Percentiles rank a stretch among this genome's conserved stretches.
Conservation (phyloP, 1,140 invertebrate species). For the Pogonomyrmex barbatus region DNA sequence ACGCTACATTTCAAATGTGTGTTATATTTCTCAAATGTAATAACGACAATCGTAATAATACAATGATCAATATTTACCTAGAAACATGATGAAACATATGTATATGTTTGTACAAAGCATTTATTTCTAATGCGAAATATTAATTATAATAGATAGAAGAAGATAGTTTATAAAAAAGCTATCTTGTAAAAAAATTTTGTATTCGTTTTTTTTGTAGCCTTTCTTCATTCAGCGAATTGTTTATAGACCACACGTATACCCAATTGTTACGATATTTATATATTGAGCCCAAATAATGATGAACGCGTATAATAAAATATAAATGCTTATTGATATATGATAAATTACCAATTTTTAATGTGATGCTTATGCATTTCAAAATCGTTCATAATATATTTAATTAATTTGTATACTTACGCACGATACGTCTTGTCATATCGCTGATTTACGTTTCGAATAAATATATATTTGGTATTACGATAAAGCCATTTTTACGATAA, state of each 20-base stretch:
- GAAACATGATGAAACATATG: not conserved
- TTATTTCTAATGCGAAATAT: not conserved
- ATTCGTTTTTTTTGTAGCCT: not conserved
- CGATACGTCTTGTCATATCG: not conserved
- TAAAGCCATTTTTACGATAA: not conserved
- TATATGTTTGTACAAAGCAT: not conserved
- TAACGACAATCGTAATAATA: not conserved
- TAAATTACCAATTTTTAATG: not conserved
- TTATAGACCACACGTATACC: too few species aligned
- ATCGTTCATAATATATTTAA: constrained; percentile 3
- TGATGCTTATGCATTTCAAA: not conserved
- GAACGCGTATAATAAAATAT: not conserved
- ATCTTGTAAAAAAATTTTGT: too few species aligned
- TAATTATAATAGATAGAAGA: not conserved
- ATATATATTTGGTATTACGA: not conserved
- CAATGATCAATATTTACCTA: not conserved
- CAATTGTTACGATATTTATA: not conserved
- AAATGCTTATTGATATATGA: not conserved
- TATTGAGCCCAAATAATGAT: not conserved
- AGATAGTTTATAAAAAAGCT: too few species aligned
- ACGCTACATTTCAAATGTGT: not conserved
- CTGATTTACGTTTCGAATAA: not conserved
- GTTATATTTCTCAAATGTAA: not conserved
- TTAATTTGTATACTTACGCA: not conserved
- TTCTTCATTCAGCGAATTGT: not conserved